Base-by-base conservation (phyloP, 1,140 invertebrate genomes). In the Triops cancriformis region DNA sequence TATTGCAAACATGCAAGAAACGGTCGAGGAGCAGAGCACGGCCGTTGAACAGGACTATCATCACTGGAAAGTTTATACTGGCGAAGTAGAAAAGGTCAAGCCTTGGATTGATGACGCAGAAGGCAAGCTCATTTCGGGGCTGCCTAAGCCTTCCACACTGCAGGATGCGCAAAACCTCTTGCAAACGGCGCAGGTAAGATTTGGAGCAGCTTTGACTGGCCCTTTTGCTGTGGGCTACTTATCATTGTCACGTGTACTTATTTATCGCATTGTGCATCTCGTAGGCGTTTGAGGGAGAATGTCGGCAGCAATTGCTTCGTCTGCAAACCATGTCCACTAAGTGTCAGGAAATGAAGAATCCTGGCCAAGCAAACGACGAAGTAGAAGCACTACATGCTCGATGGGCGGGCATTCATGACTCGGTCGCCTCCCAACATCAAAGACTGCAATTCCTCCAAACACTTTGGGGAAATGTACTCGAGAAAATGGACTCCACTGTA, bases 81-180 rank as follows among this genome's bases (percentile, higher is more conserved):
- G 88, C 64, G 88, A 89, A 80, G 86, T 93, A 31, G 88, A 92
- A 76, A 89, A 93, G 84, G 88, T 98, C 31, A 92, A 92, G 83
- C 94, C 94, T 1, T 96, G 94, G 91, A 88, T 97, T 77, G 92
- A 95, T 82, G 88, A 94, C 82, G 93, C 92, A 27, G 94, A 97
- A 86, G 85, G 90, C 12, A 91, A 91, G 84, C 86, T 92, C 41
- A 88, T 90, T 76, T 82, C 74, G 79, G 90, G 90, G 74, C 84
- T 92, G 51, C 88, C 84, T 5, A 85, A 83, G 91, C 91, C 80
- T 80, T 78, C 81, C 1, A 90, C 89, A 73, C 85, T 97, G 27
- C 84, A 90, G 80, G 94, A 97, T 86, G 94, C 94, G 0, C 87
- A 90, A 79, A 88, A 91, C 81, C 87, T 93, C 82, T 88, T 93